Evolutionary conservation across 37 sponge, comb jelly and placozoan genomes (phyloP).

Genomic region (Theonella swinhoei): DNA sequence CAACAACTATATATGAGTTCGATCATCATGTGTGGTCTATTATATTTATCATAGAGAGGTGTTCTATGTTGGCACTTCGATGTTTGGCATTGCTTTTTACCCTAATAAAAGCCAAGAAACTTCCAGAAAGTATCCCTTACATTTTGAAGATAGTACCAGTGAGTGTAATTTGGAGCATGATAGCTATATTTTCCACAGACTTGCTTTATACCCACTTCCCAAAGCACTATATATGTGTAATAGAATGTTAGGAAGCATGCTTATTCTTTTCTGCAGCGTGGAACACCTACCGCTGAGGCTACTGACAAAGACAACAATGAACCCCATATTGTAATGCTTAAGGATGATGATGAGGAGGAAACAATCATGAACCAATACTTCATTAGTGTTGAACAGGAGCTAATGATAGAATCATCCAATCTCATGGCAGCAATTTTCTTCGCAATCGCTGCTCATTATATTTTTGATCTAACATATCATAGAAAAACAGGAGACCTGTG

Average conservation of each 20-base stretch:
- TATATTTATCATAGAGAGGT: neutral
- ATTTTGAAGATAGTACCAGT: no score
- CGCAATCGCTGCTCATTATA: slow-evolving; percentile 8
- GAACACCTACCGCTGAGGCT: slow-evolving; percentile 15
- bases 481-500: neutral
- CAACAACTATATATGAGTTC: neutral
- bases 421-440: neutral
- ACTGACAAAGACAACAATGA: slow-evolving; percentile 4
- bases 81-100: neutral
- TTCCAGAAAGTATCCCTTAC: no score
- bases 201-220: no score
- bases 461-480: slow-evolving; percentile 1
- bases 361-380: neutral
- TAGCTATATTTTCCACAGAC: no score
- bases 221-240: no score
- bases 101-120: neutral
- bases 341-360: slow-evolving; percentile 11
- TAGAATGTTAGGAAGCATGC: neutral
- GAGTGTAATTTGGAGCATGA: no score
- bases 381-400: slow-evolving; percentile 5
- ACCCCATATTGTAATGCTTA: slow-evolving; percentile 19
- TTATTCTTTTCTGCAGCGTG: neutral
- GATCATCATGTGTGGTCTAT: neutral
- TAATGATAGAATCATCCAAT: neutral
- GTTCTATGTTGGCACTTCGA: neutral